phyloP scores from a whole-genome alignment of 53 echinoderm and acorn worm genomes.

The Temnopleurus reevesii region DNA sequence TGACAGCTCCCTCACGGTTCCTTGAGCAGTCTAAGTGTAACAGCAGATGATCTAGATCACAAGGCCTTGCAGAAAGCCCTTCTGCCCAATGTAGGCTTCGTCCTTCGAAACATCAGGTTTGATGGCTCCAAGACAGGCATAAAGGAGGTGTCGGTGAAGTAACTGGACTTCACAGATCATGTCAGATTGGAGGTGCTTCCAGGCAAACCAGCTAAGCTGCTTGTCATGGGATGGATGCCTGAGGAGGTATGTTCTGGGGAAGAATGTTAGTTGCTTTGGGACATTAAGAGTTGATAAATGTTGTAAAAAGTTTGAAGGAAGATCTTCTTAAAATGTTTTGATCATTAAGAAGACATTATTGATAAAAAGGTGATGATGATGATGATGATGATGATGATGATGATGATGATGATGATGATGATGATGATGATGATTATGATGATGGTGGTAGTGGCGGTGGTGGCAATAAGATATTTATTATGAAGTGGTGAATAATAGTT shows the following conservation, averaged over 20 bases:
- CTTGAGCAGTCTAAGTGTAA: conserved; percentile 75
- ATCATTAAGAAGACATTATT: too few species aligned
- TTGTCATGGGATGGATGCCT: conserved; percentile 66
- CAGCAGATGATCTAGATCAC: conserved; percentile 67
- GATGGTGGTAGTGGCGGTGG: neutral
- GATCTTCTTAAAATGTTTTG: too few species aligned
- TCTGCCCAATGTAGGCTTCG: conserved; percentile 78
- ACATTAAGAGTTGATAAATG: neutral
- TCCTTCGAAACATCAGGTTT: conserved; percentile 77
- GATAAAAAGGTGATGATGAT: conserved; percentile 5
- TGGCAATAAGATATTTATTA: neutral
- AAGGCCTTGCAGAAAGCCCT: conserved; percentile 74
- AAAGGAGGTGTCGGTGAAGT: conserved; percentile 72
- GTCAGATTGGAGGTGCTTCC: conserved; percentile 72
- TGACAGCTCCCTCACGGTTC: conserved; percentile 86
- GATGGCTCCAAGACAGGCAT: conserved; percentile 62
- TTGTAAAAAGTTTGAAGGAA: too few species aligned
- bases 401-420: conserved; percentile 33
- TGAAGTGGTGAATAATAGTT: neutral
- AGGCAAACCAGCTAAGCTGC: conserved; percentile 75
- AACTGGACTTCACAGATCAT: conserved; percentile 77
- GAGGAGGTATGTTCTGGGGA: conserved; percentile 67
- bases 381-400: conserved; percentile 37
- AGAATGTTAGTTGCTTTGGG: neutral
- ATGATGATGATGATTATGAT: conserved; percentile 17